phyloP scores from a whole-genome alignment of 2,113 vertebrate genomes.

The Ptychochromis oligacanthus region DNA sequence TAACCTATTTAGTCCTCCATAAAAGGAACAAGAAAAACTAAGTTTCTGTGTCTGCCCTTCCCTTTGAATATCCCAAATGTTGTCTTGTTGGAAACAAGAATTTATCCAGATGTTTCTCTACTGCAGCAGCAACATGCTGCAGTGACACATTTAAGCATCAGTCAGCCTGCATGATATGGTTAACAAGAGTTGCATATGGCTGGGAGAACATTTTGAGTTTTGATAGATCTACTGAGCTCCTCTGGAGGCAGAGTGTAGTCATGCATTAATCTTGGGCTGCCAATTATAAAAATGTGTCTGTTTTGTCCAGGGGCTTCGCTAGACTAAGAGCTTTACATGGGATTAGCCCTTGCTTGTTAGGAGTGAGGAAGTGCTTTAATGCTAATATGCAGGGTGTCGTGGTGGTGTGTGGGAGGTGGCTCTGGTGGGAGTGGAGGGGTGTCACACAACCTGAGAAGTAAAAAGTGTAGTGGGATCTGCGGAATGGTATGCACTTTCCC shows the following conservation, averaged over 20 bases:
- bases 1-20: not conserved
- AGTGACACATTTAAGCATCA: not conserved
- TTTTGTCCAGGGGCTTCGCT: not conserved
- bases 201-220: not conserved
- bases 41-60: not conserved
- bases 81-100: not conserved
- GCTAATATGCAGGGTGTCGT: too few species aligned
- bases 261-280: slow-evolving; percentile 1
- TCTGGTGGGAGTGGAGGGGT: too few species aligned
- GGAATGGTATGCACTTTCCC: too few species aligned
- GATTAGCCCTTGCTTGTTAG: not conserved
- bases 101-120: not conserved
- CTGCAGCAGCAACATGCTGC: not conserved
- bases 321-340: not conserved
- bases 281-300: not conserved
- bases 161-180: not conserved
- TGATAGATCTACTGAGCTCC: not conserved
- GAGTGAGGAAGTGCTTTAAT: not conserved
- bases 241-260: slow-evolving; percentile 1
- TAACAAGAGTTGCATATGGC: not conserved
- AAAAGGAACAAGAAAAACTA: not conserved
- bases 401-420: too few species aligned
- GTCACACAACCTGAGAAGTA: too few species aligned
- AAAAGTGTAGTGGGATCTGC: too few species aligned
- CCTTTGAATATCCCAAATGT: not conserved